phyloP scores from a whole-genome alignment of 2,888 invertebrate species.

The Rhamphomyia laevipes region DNA sequence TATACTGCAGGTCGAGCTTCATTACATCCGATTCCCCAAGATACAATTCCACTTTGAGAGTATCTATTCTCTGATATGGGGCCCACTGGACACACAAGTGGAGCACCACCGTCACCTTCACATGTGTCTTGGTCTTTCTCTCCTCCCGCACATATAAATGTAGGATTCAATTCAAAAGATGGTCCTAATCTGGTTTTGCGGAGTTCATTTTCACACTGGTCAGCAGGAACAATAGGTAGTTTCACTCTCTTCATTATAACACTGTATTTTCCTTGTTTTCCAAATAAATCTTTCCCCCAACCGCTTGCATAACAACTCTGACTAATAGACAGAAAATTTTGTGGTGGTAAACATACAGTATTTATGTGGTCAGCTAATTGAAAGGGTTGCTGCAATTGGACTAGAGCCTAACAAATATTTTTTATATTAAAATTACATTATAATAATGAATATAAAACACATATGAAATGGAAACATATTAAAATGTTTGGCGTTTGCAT shows the following conservation, averaged over 20 bases:
- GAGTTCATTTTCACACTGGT: constrained; percentile 35
- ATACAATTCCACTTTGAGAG: constrained; percentile 46
- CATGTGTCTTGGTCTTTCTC: neutral
- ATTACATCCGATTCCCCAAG: constrained; percentile 74
- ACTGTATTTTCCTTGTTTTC: constrained; percentile 41
- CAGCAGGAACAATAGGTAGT: constrained; percentile 49
- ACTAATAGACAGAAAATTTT: constrained; percentile 29
- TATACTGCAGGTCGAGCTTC: constrained; percentile 65
- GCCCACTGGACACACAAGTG: constrained; percentile 54
- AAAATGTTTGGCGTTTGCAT: too few species aligned
- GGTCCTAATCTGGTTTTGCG: constrained; percentile 49
- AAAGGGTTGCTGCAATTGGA: constrained; percentile 55
- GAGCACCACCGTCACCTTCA: constrained; percentile 55
- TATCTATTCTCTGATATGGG: constrained; percentile 26
- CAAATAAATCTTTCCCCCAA: constrained; percentile 31
- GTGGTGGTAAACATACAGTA: constrained; percentile 52
- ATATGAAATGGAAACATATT: too few species aligned
- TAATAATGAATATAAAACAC: too few species aligned
- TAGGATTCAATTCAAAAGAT: constrained; percentile 47
- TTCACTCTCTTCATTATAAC: constrained; percentile 53
- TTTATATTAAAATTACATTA: constrained; percentile 33
- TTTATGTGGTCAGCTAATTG: constrained; percentile 52
- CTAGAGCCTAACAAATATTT: constrained; percentile 49
- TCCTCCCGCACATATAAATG: constrained; percentile 52
- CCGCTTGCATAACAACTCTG: constrained; percentile 32